These are phyloP conservation scores for Polyodon spathula DNA, from an alignment of 2,113 vertebrate species.

Conservation along the genomic window DNA sequence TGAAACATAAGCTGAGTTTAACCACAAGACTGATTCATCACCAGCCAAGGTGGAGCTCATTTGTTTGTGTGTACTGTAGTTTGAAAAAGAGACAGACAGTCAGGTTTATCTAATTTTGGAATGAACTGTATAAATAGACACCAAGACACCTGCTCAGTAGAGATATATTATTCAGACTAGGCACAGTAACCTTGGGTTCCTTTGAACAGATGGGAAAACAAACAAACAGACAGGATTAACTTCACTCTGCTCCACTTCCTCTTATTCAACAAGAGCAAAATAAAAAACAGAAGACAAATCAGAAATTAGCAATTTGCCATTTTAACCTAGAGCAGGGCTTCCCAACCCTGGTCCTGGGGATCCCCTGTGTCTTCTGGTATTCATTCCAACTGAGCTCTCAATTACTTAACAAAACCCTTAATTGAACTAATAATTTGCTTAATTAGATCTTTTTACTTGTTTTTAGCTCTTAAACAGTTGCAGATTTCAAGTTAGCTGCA, in stretches of 20 bases:
- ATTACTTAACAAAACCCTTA: too few relatives aligned
- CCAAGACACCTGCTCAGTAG: not conserved
- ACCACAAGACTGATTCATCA: constrained; percentile 7
- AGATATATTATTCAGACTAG: not conserved
- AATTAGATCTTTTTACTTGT: too few relatives aligned
- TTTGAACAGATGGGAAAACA: constrained; percentile 10
- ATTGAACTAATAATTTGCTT: too few relatives aligned
- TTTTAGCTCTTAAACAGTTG: too few relatives aligned
- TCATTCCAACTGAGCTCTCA: too few relatives aligned
- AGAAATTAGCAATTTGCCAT: constrained; percentile 5
- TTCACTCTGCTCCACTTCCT: constrained; percentile 6
- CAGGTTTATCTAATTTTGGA: too few relatives aligned
- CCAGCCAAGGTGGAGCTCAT: not conserved
- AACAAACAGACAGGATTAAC: constrained; percentile 1
- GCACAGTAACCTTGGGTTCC: not conserved
- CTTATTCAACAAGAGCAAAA: constrained; percentile 1
- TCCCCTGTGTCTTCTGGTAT: too few relatives aligned
- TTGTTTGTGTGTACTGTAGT: not conserved
- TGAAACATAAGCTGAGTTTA: constrained; percentile 14
- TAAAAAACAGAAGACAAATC: not conserved
- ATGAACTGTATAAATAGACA: not conserved
- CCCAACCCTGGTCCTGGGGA: not conserved
- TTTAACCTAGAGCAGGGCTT: constrained; percentile 6
- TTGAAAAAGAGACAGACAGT: not conserved
- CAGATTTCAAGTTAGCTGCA: too few relatives aligned